Evolutionary conservation across 2,797 vertebrate species (phyloP).

Genomic region (Urocyon cinereoargenteus): DNA sequence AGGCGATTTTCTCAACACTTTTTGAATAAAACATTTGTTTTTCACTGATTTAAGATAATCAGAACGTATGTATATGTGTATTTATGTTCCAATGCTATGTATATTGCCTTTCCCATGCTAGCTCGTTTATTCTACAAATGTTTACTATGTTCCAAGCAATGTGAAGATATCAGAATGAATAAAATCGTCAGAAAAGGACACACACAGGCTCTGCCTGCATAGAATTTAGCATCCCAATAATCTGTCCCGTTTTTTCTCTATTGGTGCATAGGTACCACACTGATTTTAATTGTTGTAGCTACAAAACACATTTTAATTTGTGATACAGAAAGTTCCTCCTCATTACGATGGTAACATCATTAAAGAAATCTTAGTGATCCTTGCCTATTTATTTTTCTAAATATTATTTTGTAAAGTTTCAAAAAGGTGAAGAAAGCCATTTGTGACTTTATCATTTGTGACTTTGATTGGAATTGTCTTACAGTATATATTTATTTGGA

Average conservation of each 20-base stretch:
- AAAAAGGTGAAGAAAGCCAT: neutral
- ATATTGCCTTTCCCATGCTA: neutral
- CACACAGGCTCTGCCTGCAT: neutral
- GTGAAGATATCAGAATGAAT: neutral
- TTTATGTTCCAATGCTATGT: conserved; percentile 3
- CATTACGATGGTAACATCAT: neutral
- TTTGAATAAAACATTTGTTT: conserved; percentile 25
- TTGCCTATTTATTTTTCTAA: neutral
- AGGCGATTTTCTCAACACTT: neutral
- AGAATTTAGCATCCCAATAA: neutral
- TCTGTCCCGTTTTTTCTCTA: neutral
- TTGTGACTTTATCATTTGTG: neutral
- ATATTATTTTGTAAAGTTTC: neutral
- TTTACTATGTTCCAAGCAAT: neutral
- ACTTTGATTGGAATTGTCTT: neutral
- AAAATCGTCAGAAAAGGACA: neutral
- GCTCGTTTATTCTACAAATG: neutral
- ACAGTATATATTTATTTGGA: neutral
- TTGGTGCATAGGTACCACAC: neutral
- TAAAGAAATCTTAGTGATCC: neutral
- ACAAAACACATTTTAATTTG: neutral
- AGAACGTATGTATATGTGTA: neutral
- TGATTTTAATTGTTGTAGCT: conserved; percentile 10
- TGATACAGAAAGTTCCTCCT: neutral
- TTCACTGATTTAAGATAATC: neutral